Conservation (phyloP, 2,113 vertebrate species). For the Pollimyrus isidori region DNA sequence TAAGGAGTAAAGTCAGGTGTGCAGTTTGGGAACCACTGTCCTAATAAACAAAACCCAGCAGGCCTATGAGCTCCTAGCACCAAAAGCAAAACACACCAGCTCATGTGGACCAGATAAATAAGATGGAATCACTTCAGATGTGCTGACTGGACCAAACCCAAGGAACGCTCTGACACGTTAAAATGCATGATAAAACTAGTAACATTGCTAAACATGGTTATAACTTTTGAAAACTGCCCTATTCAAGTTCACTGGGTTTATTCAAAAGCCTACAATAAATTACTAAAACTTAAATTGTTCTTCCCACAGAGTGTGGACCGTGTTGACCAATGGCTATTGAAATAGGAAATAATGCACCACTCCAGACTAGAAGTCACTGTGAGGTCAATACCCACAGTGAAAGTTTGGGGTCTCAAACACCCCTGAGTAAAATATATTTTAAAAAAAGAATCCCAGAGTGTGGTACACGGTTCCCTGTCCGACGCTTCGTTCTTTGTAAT, state of each 20-base stretch:
- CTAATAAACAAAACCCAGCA: neutral
- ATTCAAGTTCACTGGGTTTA: conserved; percentile 40
- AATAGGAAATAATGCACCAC: conserved; percentile 34
- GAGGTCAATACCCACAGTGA: conserved; percentile 18
- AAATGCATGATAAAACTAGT: conserved; percentile 38
- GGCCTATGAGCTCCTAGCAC: neutral
- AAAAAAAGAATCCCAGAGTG: neutral
- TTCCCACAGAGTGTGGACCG: conserved; percentile 23
- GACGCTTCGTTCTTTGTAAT: neutral
- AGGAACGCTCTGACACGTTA: conserved; percentile 29
- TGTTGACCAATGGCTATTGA: conserved; percentile 32
- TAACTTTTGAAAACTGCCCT: conserved; percentile 49
- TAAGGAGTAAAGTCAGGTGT: neutral
- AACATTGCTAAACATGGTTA: conserved; percentile 37
- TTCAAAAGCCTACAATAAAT: conserved; percentile 73
- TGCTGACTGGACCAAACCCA: conserved; percentile 28
- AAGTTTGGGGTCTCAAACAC: conserved; percentile 3
- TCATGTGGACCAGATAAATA: conserved; percentile 35
- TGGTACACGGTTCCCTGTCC: neutral
- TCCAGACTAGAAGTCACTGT: conserved; percentile 17
- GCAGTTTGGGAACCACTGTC: neutral
- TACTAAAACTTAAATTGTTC: conserved; percentile 53
- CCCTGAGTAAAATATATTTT: neutral
- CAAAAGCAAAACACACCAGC: neutral
- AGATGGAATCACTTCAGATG: conserved; percentile 9